Evolutionary conservation across 1,140 invertebrate genomes (phyloP).

Genomic region (Zaprionus capensis): DNA sequence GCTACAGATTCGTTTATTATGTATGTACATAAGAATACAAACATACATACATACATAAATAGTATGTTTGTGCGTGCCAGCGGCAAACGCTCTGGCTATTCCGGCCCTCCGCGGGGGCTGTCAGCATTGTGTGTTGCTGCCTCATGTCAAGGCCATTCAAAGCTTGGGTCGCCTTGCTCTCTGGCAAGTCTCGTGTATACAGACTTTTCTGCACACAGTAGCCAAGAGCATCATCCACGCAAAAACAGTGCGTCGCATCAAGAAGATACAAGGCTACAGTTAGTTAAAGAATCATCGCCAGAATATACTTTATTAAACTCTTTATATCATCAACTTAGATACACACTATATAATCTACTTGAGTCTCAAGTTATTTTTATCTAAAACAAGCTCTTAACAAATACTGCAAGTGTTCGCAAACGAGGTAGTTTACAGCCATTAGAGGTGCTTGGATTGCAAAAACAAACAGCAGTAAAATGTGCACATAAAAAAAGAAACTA

Average conservation of each 20-base stretch:
- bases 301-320: neutral
- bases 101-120: conserved; percentile 5
- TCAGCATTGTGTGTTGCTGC: conserved; percentile 26
- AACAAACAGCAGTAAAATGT: conserved; percentile 45
- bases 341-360: neutral
- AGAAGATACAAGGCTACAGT: neutral
- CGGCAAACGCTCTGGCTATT: neutral
- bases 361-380: neutral
- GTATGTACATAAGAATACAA: neutral
- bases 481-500: conserved; percentile 45
- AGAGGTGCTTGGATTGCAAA: conserved; percentile 35
- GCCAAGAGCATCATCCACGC: neutral
- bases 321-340: neutral
- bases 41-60: neutral
- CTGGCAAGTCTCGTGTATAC: conserved; percentile 32
- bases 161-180: conserved; percentile 18
- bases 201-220: conserved; percentile 43
- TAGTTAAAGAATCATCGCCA: neutral
- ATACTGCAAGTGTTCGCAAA: conserved; percentile 10
- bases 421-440: conserved; percentile 30
- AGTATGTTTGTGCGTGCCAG: neutral
- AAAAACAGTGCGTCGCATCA: neutral
- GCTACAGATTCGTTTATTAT: neutral
- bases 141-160: conserved; percentile 57
- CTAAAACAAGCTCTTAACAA: conserved; percentile 7